phyloP scores from a whole-genome alignment of 1,140 invertebrate genomes.

The Drosophila bipectinata region DNA sequence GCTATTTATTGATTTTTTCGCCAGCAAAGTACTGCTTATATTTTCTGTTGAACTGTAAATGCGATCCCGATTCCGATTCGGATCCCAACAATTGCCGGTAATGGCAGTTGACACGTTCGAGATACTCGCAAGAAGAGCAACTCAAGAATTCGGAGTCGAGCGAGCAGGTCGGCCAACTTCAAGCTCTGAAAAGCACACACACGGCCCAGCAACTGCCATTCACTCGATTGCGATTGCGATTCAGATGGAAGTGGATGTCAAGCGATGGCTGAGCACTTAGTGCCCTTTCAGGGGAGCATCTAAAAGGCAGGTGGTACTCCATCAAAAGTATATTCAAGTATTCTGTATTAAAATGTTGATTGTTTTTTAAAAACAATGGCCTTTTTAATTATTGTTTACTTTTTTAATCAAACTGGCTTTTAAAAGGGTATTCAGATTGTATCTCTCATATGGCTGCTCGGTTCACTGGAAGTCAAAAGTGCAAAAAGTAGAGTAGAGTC shows the following conservation, averaged over 20 bases:
- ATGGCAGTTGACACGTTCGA: constrained; percentile 48
- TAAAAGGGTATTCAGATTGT: not conserved
- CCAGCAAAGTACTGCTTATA: not conserved
- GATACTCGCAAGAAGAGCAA: constrained; percentile 20
- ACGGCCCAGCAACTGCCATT: constrained; percentile 18
- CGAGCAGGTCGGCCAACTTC: constrained; percentile 38
- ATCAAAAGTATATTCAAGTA: not conserved
- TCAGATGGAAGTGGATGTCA: constrained; percentile 42
- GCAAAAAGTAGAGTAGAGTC: constrained; percentile 72
- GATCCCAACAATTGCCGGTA: constrained; percentile 36
- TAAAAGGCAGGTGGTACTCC: not conserved
- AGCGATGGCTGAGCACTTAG: constrained; percentile 15
- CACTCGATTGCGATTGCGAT: constrained; percentile 39
- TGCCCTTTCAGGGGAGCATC: constrained; percentile 9
- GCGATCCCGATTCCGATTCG: constrained; percentile 27
- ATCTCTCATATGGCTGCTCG: not conserved
- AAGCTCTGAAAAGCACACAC: constrained; percentile 69
- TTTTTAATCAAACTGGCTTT: not conserved
- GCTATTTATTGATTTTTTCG: constrained; percentile 69
- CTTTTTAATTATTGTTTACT: not conserved
- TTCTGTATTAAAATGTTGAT: too few species aligned
- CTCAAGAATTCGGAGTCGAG: not conserved
- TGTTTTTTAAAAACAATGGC: too few species aligned
- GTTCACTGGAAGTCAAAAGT: constrained; percentile 69
- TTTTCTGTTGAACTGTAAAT: constrained; percentile 1